These are phyloP conservation scores for Rhopalosiphum padi DNA, from an alignment of 1,140 invertebrate genomes.

Conservation along the genomic window DNA sequence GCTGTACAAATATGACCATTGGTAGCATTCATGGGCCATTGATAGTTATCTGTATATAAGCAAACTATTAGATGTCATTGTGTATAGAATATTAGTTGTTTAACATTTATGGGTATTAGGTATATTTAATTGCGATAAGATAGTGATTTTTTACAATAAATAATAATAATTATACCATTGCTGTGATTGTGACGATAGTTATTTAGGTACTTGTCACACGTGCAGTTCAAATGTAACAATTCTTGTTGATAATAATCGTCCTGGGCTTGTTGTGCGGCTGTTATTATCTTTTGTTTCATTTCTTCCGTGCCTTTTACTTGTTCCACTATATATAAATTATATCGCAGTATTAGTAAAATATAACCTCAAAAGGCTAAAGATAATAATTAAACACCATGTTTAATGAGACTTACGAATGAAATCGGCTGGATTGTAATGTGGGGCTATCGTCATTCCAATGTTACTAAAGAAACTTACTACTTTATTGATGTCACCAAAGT, in stretches of 20 bases:
- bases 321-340: slow-evolving; percentile 72
- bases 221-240: slow-evolving; percentile 65
- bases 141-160: background rate
- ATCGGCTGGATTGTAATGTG: slow-evolving; percentile 87
- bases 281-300: slow-evolving; percentile 73
- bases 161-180: slow-evolving; percentile 59
- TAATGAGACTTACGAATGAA: slow-evolving; percentile 77
- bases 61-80: background rate
- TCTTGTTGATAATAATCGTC: slow-evolving; percentile 70
- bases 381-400: background rate
- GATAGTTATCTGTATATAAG: slow-evolving; percentile 44
- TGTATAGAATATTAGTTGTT: background rate
- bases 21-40: slow-evolving; percentile 51
- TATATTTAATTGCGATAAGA: background rate
- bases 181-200: slow-evolving; percentile 65
- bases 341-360: background rate
- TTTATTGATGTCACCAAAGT: slow-evolving; percentile 78
- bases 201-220: slow-evolving; percentile 65
- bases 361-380: background rate
- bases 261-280: slow-evolving; percentile 70
- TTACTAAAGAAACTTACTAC: slow-evolving; percentile 79
- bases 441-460: slow-evolving; percentile 76
- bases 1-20: slow-evolving; percentile 59
- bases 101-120: background rate
- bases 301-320: slow-evolving; percentile 77